Percentiles rank a stretch among this genome's conserved stretches.
phyloP scores from a whole-genome alignment of 1,140 invertebrate genomes.

The Acromyrmex echinatior region DNA sequence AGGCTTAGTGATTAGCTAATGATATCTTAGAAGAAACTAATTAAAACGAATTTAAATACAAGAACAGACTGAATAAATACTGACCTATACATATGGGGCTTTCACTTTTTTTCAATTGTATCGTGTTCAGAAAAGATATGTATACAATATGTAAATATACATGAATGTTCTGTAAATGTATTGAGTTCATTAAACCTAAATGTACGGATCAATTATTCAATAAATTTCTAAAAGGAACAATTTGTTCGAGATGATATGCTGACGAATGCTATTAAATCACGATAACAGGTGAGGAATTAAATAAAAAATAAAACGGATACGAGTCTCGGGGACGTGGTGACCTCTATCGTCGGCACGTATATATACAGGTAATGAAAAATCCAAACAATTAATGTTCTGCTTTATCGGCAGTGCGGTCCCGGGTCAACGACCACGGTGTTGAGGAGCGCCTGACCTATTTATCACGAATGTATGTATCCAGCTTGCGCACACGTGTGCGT shows the following conservation, averaged over 20 bases:
- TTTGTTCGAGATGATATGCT: background rate
- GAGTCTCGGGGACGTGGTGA: slow-evolving; percentile 58
- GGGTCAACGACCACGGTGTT: slow-evolving; percentile 78
- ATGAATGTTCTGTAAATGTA: background rate
- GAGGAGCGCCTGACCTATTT: slow-evolving; percentile 80
- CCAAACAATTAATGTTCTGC: slow-evolving; percentile 71
- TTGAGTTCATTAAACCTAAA: background rate
- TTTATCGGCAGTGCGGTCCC: slow-evolving; percentile 74
- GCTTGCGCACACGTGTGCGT: slow-evolving; percentile 45
- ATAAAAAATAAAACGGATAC: background rate
- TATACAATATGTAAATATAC: too few species aligned
- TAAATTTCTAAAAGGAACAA: background rate
- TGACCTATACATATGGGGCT: background rate
- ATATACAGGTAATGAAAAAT: slow-evolving; percentile 57
- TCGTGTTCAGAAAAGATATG: background rate
- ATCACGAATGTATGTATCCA: slow-evolving; percentile 60
- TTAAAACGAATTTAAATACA: too few species aligned
- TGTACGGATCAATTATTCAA: background rate
- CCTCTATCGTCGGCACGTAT: slow-evolving; percentile 73
- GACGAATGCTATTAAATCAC: background rate
- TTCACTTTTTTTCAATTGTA: background rate
- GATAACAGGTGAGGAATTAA: background rate
- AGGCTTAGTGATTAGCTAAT: too few species aligned
- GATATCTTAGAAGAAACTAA: too few species aligned
- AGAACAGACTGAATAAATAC: too few species aligned